Percentiles rank a stretch among this genome's conserved stretches.
Conservation (phyloP, 2,113 vertebrate genomes). For the Bujurquina vittata region DNA sequence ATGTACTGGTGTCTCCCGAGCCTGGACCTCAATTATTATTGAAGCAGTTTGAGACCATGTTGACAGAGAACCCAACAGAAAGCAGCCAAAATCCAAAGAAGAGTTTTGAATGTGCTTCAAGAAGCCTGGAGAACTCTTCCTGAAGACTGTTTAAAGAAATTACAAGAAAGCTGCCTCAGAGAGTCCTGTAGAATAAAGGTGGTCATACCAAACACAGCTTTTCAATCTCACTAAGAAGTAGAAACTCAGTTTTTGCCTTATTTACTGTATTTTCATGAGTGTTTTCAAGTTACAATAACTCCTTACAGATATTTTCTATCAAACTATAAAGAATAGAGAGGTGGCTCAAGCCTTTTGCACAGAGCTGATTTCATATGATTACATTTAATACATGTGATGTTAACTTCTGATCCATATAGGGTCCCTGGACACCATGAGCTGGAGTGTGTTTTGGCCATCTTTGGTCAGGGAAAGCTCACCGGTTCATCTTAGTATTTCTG, state of each 20-base stretch:
- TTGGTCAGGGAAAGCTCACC: background rate
- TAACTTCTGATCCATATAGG: background rate
- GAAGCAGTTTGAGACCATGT: background rate
- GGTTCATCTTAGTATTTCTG: no score
- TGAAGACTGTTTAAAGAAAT: background rate
- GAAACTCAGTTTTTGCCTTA: no score
- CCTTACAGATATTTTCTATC: background rate
- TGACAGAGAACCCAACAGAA: background rate
- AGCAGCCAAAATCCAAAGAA: background rate
- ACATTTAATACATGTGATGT: background rate
- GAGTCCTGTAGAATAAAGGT: background rate
- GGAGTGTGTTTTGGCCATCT: background rate
- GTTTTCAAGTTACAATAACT: no score
- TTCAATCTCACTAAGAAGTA: no score
- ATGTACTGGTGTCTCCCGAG: background rate
- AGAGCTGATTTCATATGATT: background rate
- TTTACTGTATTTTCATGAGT: no score
- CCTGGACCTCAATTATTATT: background rate
- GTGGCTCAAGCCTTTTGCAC: background rate
- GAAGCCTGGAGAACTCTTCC: background rate
- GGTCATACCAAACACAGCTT: background rate
- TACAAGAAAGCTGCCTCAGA: background rate
- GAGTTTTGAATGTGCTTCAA: background rate
- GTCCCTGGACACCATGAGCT: background rate
- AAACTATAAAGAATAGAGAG: background rate